Evolutionary conservation across 2,113 vertebrate species (phyloP).

Genomic region (Cyanoderma ruficeps): DNA sequence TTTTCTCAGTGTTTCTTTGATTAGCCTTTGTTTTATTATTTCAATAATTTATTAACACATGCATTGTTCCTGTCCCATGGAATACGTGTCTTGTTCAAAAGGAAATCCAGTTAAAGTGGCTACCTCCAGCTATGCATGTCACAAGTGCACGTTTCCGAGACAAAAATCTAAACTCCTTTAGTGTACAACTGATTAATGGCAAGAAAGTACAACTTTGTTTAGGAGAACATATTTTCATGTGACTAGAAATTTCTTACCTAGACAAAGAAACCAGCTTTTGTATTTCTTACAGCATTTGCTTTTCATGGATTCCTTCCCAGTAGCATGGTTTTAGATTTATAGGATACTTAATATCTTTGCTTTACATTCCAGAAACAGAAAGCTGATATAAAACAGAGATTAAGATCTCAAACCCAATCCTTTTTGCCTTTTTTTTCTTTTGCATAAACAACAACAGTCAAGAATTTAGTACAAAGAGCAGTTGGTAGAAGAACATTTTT

Average conservation of each 20-base stretch:
- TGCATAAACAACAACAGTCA: neutral
- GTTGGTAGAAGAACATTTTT: neutral
- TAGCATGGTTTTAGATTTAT: constrained; percentile 35
- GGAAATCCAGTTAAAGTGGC: neutral
- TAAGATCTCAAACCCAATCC: neutral
- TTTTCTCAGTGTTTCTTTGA: neutral
- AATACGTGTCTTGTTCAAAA: neutral
- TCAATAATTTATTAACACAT: neutral
- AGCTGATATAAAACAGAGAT: constrained; percentile 39
- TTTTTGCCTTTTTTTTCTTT: neutral
- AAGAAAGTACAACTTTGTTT: neutral
- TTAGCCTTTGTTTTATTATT: neutral
- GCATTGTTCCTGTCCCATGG: neutral
- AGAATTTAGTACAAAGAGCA: neutral
- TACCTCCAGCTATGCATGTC: neutral
- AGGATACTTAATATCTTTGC: constrained; percentile 11
- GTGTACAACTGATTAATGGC: neutral
- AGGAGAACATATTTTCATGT: neutral
- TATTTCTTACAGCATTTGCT: neutral
- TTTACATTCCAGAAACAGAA: constrained; percentile 44
- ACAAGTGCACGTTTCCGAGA: neutral
- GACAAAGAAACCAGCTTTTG: neutral
- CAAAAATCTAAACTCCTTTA: neutral
- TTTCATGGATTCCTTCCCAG: constrained; percentile 33
- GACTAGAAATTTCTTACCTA: neutral